Percentiles rank a stretch among this genome's conserved stretches.
Conservation (phyloP, 2,113 vertebrate species). For the Carollia perspicillata region DNA sequence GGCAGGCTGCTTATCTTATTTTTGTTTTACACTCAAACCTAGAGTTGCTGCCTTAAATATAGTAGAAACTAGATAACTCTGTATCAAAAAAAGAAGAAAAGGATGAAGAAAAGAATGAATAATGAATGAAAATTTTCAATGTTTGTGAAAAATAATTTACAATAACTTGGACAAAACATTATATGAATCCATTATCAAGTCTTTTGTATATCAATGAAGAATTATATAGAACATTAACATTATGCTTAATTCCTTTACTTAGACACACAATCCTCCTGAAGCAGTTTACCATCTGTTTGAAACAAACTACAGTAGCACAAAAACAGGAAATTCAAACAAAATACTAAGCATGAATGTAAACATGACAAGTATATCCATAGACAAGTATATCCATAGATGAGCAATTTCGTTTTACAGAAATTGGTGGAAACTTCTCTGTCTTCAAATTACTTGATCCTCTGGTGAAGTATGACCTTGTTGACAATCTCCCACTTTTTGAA, state of each 20-base stretch:
- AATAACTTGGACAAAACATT: background rate
- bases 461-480: background rate
- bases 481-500: background rate
- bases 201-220: background rate
- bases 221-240: slow-evolving; percentile 13
- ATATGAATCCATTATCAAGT: background rate
- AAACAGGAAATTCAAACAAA: background rate
- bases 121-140: background rate
- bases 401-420: background rate
- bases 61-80: background rate
- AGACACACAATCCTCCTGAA: background rate
- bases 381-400: background rate
- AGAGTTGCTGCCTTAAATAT: background rate
- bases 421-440: background rate
- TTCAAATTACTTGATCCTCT: background rate
- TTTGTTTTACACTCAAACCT: background rate
- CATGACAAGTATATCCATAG: background rate
- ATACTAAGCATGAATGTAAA: background rate
- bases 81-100: background rate
- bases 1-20: background rate
- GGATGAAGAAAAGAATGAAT: background rate
- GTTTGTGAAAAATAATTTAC: slow-evolving; percentile 5
- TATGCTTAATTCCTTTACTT: background rate
- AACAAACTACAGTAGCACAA: background rate
- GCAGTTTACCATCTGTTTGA: background rate